Evolutionary conservation across 2,113 vertebrate genomes (phyloP), one percentile per base, ranked within the genome.

Genomic region (Hylia prasina): DNA sequence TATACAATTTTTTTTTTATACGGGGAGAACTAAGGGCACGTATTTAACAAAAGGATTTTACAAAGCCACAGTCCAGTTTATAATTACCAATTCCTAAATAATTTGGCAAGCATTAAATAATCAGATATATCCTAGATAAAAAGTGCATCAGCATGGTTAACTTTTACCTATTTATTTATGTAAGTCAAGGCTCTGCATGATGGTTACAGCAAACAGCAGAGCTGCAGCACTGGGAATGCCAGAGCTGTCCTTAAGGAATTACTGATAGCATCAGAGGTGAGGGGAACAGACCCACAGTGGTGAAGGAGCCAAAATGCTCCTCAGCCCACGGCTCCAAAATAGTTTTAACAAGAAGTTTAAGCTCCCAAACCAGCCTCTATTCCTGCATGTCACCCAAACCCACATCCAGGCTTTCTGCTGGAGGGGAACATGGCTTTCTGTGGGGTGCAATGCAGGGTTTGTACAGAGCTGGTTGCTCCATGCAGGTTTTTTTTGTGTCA

Each of bases 101-200:
- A 88, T 97, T 97, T 97, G 98, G 98, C 97, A 96, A 92, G 93
- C 82, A 76, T 96, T 96, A 97, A 96, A 96, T 86, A 95, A 95
- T 95, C 76, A 94, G 82, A 75, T 54, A 78, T 50, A 81, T 19
- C 82, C 84, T 85, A 87, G 57, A 83, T 71, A 91, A 66, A 89
- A 97, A 94, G 94, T 94, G 91, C 95, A 65, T 86, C 22, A 83
- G 91, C 60, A 1, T 77, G 78, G 93, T 91, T 86, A 85, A 93
- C 79, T 89, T 89, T 83, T 61, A 86, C 76, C 87, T 94, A 86
- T 70, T 72, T 48, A 30, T 48, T 84, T 84, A 5, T 45, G 0
- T 6, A 63, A 70, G 47, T 44, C 65, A 39, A 70, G 71, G 92
- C 93, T 89, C 68, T 79, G 89, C 64, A 4, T 6, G 21, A 10